These are phyloP conservation scores for Danio jaintianensis DNA, from an alignment of 2,797 vertebrate genomes.

Conservation along the genomic window DNA sequence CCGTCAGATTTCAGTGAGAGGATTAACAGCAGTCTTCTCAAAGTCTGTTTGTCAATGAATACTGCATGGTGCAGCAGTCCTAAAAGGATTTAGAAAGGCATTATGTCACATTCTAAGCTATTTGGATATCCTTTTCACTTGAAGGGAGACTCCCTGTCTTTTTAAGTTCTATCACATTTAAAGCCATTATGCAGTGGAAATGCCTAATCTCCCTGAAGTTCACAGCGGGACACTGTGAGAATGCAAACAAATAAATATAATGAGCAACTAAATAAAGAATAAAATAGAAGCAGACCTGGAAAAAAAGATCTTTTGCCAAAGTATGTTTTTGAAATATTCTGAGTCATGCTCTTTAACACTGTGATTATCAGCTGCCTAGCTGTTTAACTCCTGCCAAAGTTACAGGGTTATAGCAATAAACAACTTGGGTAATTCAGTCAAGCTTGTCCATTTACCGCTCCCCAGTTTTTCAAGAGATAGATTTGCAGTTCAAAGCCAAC, in stretches of 20 bases:
- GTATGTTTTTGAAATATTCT: conserved; percentile 42
- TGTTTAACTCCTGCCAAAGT: conserved; percentile 46
- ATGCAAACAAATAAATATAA: conserved; percentile 41
- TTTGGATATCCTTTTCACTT: conserved; percentile 40
- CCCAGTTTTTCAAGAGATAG: conserved; percentile 12
- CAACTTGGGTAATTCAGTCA: conserved; percentile 42
- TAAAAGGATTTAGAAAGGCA: conserved; percentile 51
- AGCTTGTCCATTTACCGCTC: conserved; percentile 36
- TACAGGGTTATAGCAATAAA: conserved; percentile 41
- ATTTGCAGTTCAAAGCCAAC: not conserved
- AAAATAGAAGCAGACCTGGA: conserved; percentile 43
- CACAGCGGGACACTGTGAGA: conserved; percentile 31
- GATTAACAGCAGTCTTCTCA: conserved; percentile 38
- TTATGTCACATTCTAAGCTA: conserved; percentile 49
- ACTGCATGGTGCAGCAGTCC: conserved; percentile 34
- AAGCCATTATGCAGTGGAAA: conserved; percentile 26
- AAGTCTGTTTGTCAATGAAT: conserved; percentile 53
- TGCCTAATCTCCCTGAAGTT: conserved; percentile 29
- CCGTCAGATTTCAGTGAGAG: conserved; percentile 38
- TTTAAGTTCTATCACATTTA: conserved; percentile 22
- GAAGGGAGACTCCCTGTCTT: conserved; percentile 43
- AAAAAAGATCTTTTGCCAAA: conserved; percentile 33
- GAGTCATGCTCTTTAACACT: conserved; percentile 41
- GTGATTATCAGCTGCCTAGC: conserved; percentile 39
- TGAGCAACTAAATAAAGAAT: conserved; percentile 25